Evolutionary conservation across 2,888 invertebrate species (phyloP), one percentile per base, ranked within the genome.

Genomic region (Trachelus tabidus): DNA sequence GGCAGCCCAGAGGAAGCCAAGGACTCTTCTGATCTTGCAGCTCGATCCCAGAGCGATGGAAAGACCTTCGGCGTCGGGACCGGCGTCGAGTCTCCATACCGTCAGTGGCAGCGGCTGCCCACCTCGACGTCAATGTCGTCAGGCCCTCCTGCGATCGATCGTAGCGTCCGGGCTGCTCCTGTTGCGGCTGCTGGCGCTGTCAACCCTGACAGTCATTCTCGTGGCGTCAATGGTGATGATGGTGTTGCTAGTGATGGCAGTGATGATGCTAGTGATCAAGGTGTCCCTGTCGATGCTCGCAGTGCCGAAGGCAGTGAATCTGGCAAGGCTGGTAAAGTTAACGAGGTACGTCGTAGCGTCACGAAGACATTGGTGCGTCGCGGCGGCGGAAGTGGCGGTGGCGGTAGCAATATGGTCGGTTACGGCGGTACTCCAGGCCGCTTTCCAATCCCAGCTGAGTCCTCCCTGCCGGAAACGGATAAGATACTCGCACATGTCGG

Each of bases 321-420:
- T 56, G 23, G 40, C 31, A 73, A 73, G 15, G 34, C 15, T 34
- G 34, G 34, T 31, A 73, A 73, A 34, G 15, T 33, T 73, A 73
- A 73, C n/a, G 71, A 75, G 73, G 77, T 68, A 75, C 69, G 77
- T 69, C 77, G 75, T 37, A 77, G 75, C 77, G 37, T n/a, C 73
- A 31, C 68, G 73, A 77, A 77, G 77, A 69, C 75, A 75, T 40
- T 77, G 69, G 77, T 75, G 68, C 77, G 75, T 15, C 69, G 73
- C 56, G 68, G 71, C 12, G 31, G 31, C 71, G 71, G 33, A 12
- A 31, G 31, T 34, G 31, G 71, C 71, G 71, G 11, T 2, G 71
- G 71, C 71, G 71, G 31, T 12, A 15, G 33, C 71, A 33, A 71
- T 56, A 56, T 56, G 40, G 40, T 34, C 34, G 31, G 71, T 71